Evolutionary conservation across 2,888 invertebrate species (phyloP).

Genomic region (Meiosimyza decipiens): DNA sequence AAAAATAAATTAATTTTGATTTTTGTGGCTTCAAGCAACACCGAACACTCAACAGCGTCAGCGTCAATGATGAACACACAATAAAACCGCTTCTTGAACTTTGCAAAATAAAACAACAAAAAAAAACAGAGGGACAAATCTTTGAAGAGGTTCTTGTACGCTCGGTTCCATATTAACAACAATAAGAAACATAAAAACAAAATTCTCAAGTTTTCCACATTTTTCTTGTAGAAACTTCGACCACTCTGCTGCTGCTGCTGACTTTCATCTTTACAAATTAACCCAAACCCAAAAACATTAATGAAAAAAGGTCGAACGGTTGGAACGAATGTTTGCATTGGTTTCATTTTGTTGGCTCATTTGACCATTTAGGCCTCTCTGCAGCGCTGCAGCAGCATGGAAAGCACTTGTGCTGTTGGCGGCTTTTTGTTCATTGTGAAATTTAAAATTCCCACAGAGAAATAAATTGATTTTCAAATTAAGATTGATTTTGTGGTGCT

Average conservation of each 20-base stretch:
- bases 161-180: not conserved
- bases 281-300: not conserved
- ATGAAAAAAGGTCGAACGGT: no score
- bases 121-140: no score
- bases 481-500: constrained; percentile 54
- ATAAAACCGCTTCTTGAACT: not conserved
- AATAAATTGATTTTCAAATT: constrained; percentile 57
- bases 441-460: constrained; percentile 43
- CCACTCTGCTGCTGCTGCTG: not conserved
- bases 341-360: not conserved
- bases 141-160: no score
- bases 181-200: not conserved
- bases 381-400: no score
- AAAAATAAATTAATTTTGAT: constrained; percentile 30
- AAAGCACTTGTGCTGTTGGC: no score
- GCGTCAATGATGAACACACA: not conserved
- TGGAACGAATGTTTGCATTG: not conserved
- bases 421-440: not conserved
- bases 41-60: not conserved
- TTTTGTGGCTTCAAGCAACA: constrained; percentile 14
- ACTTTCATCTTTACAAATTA: constrained; percentile 3
- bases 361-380: constrained; percentile 5
- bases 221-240: not conserved
- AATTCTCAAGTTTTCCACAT: not conserved
- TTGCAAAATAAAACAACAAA: no score